Percentiles rank a stretch among this genome's conserved stretches.
phyloP scores from a whole-genome alignment of 2,113 vertebrate species.

The Pipa parva region DNA sequence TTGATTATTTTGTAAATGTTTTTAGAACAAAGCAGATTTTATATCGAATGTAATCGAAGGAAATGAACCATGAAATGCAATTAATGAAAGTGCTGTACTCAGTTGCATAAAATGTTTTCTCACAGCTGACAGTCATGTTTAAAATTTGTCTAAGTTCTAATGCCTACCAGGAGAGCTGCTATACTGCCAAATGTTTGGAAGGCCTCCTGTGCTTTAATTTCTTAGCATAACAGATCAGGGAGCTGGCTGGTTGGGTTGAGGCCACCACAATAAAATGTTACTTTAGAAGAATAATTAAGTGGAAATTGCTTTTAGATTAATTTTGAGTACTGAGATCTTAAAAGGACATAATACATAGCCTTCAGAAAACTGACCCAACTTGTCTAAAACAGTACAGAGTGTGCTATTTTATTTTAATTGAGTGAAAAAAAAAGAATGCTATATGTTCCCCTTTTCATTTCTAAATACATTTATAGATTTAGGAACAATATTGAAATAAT shows the following conservation, averaged over 20 bases:
- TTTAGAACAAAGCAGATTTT: conserved; percentile 31
- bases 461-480: no score
- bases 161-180: conserved; percentile 50
- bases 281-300: conserved; percentile 22
- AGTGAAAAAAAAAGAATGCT: no score
- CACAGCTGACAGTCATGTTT: conserved; percentile 52
- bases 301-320: conserved; percentile 17
- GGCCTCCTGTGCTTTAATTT: conserved; percentile 51
- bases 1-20: conserved; percentile 50
- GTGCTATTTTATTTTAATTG: conserved; percentile 20
- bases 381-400: neutral
- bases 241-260: conserved; percentile 21
- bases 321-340: conserved; percentile 6
- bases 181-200: conserved; percentile 49
- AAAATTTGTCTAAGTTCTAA: conserved; percentile 45
- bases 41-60: conserved; percentile 52
- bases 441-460: no score
- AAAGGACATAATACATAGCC: neutral
- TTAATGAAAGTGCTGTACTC: conserved; percentile 61
- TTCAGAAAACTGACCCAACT: conserved; percentile 2
- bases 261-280: neutral
- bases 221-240: conserved; percentile 43
- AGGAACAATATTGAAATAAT: no score
- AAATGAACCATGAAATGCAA: conserved; percentile 62
- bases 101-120: conserved; percentile 50